Evolutionary conservation across 2,888 invertebrate species (phyloP), one percentile per base, ranked within the genome.

Genomic region (Drosophila buzzatii): DNA sequence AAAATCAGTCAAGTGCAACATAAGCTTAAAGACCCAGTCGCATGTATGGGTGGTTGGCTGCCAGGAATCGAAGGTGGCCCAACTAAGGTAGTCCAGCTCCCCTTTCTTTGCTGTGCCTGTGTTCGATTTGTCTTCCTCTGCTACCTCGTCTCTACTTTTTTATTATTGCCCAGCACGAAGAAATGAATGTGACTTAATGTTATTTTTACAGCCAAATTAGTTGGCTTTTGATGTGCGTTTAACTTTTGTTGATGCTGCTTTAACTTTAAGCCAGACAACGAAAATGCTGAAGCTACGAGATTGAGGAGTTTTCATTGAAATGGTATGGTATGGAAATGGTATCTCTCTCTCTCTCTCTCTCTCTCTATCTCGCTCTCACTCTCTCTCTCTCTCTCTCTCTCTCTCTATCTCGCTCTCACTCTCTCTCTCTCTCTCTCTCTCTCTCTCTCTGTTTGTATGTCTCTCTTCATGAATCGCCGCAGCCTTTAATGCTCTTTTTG

Each of bases 1-100:
- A 92, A 92, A 92, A 91, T 91, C 92, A 92, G 90, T 92, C 91
- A 92, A 91, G 91, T 92, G 91, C 91, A 91, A 91, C 91, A 87
- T 86, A 88, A 85, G 86, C 89, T 87, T 90, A 82, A 88, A 83
- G 86, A 88, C 86, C 81, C 85, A 67, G 70, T 77, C 79, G 33
- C 33, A 42, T 77, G 73, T 77, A 49, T 71, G 85, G 70, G 76
- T 57, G 44, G 33, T 57, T 57, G 76, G 76, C 45, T 70, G 69
- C 23, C 57, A 41, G 55, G 39, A 63, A 71, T 79, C 57, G 74
- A 84, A 82, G 82, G 79, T 73, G 76, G 66, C 23, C 59, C 23
- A n/a, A 3, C 67, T 10, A 73, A 57, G 78, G 66, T 67, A 35
- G 63, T 44, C 16, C 45, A 23, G 23, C 14, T 12, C 37, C 23